Evolutionary conservation across 2,888 invertebrate species (phyloP), one percentile per base, ranked within the genome.

Genomic region (Eueremaeus valkanovi): DNA sequence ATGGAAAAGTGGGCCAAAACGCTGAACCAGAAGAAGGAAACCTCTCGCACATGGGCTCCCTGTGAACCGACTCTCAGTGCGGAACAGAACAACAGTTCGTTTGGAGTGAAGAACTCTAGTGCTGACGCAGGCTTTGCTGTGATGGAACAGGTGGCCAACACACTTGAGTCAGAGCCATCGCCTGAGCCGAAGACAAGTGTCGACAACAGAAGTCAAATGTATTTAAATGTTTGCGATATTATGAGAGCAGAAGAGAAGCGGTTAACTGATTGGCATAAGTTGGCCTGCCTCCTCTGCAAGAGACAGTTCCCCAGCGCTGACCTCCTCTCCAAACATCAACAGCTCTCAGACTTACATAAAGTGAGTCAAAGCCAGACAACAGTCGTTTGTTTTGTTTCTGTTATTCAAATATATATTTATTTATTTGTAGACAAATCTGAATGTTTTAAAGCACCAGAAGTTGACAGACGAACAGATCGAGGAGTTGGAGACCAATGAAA

Each of bases 1-100:
- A 92, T 92, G 92, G 91, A 90, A 82, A 88, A 90, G 76, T 99
- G 99, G 99, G 99, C 98, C 0, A 93, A 97, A 81, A 93, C 93
- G 16, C 85, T 97, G 78, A 98, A 98, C 83, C 96, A 97, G 83
- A 95, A 95, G 85, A 97, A 97, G 83, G 93, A 94, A 78, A 84
- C 84, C 78, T 83, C 86, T 33, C 68, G 68, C 24, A n/a, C 36
- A 8, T 68, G 36, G 68, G 5, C 24, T 33, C n/a, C 33, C 11
- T 40, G 8, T 16, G 68, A 68, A 24, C 24, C 68, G 13, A 5
- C 13, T 1, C 16, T 24, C 11, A 68, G 6, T n/a, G 27, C 5
- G 1, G 68, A 68, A 24, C n/a, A n/a, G 1, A 40, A 21, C 3
- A 40, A 36, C 3, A 61, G n/a, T 61, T 40, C 33, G 11, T 29